These are phyloP conservation scores for Chironomus striatipennis DNA, from an alignment of 1,140 invertebrate genomes.

Conservation along the genomic window DNA sequence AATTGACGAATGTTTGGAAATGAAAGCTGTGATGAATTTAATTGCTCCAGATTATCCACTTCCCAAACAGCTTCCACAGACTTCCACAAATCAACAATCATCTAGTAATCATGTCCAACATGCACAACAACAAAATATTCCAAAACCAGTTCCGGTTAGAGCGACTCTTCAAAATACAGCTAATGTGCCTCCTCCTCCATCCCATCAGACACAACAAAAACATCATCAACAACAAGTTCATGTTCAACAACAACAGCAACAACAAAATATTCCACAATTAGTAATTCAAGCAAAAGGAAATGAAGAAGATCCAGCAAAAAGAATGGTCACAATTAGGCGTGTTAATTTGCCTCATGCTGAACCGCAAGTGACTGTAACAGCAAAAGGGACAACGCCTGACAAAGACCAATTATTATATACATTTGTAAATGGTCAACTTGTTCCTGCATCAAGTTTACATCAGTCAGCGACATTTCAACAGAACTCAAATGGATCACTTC, in stretches of 20 bases:
- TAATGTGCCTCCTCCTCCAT: not conserved
- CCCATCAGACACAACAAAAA: not conserved
- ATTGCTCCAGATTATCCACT: not conserved
- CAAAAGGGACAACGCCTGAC: conserved; percentile 63
- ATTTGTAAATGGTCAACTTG: conserved; percentile 60
- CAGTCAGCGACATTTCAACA: conserved; percentile 23
- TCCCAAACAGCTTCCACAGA: not conserved
- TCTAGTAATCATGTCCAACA: not conserved
- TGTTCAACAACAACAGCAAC: not conserved
- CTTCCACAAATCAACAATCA: not conserved
- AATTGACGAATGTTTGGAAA: not conserved
- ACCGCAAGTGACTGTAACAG: conserved; percentile 64
- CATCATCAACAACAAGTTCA: not conserved
- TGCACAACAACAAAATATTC: not conserved
- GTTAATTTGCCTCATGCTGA: conserved; percentile 48
- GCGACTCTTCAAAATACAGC: not conserved
- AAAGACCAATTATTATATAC: conserved; percentile 65
- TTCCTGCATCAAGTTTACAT: conserved; percentile 34
- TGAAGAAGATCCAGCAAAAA: conserved; percentile 40
- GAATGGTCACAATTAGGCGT: conserved; percentile 65
- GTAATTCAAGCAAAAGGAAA: conserved; percentile 22
- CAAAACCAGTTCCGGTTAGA: not conserved
- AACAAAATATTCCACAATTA: not conserved
- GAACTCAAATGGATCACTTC: not conserved
- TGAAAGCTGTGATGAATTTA: conserved; percentile 5